Evolutionary conservation across 2,113 vertebrate species (phyloP), one percentile per base, ranked within the genome.

Genomic region (Vombatus ursinus): DNA sequence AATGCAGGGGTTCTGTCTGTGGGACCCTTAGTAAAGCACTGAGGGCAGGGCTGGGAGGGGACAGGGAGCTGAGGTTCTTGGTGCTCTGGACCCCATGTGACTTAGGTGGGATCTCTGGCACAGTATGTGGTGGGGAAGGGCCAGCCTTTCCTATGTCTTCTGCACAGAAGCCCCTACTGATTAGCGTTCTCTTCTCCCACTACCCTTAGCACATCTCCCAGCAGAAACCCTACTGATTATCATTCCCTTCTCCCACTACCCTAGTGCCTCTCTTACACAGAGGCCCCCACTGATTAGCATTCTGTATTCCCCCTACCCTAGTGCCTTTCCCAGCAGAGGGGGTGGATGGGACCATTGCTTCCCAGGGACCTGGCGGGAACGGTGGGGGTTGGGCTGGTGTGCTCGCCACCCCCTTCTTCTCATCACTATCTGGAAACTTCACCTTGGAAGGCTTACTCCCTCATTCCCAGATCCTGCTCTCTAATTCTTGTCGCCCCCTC

Each of bases 101-200:
- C 28, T 16, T 37, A 51, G 50, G 16, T 3, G 23, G 50, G 31
- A 23, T 50, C 50, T 31, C 26, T 28, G 31, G 7, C 0, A 8
- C 26, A 22, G 49, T 31, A 26, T 44, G 5, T n/a, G 2, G 5
- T 31, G 1, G 16, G 48, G 37, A 14, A 8, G 89, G 25, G 31
- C 12, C 26, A 3, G 37, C 48, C 28, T 10, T 6, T 44, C 37
- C 12, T 22, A 0, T 28, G 3, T 16, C 44, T 1, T 44, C 0
- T 0, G n/a, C 68, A 84, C n/a, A 44, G 23, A 49, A 90, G 94
- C 31, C 0, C 0, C 5, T 7, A 53, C 28, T 1, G 68, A 68
- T 10, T 0, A 47, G 8, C 0, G 48, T 57, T 77, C 28, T 51
- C 51, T 48, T 52, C 16, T 90, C 22, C 50, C 10, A 11, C 0